Evolutionary conservation across 2,113 vertebrate genomes (phyloP), one percentile per base, ranked within the genome.

Genomic region (Cyprinodon brontotheroides): DNA sequence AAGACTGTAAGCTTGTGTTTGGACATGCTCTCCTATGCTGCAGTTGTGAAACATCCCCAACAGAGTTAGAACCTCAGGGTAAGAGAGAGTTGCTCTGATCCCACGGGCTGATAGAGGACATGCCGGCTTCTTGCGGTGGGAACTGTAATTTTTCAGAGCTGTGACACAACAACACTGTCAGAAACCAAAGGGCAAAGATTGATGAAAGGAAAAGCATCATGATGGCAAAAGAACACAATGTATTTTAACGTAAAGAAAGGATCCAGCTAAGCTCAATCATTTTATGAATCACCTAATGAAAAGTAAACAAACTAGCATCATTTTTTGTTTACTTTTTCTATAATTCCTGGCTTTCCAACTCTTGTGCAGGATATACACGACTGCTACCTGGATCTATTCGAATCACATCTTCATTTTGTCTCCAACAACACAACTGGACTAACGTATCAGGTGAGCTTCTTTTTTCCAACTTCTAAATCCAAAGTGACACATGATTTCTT

Each of bases 321-420:
- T 20, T 53, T 57, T n/a, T 57, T 4, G 17, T n/a, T 57, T 1
- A 57, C 7, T 1, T 57, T 53, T 57, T 57, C 5, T n/a, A 20
- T 57, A n/a, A 57, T n/a, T 20, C 7, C 17, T 66, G 17, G 22
- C 41, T 66, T 11, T 41, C 12, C 40, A 61, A 13, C 63, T 4
- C 83, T 60, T n/a, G 65, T 68, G 10, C 87, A 99, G 98, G 97
- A 98, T 74, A 66, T 95, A 81, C 96, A 95, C 0, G 96, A 97
- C 79, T 98, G 98, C 87, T 98, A 96, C 86, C 90, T 99, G 94
- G 97, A 98, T 80, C 92, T 99, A 4, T 99, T 98, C 88, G 95
- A 97, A 83, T 96, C 96, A 59, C 93, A 97, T 89, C 96, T 99
- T 72, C 96, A 98, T 91, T 98, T 99, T 87, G 95, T 98, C 78